Evolutionary conservation across 2,797 vertebrate species (phyloP).

Genomic region (Morelia viridis): DNA sequence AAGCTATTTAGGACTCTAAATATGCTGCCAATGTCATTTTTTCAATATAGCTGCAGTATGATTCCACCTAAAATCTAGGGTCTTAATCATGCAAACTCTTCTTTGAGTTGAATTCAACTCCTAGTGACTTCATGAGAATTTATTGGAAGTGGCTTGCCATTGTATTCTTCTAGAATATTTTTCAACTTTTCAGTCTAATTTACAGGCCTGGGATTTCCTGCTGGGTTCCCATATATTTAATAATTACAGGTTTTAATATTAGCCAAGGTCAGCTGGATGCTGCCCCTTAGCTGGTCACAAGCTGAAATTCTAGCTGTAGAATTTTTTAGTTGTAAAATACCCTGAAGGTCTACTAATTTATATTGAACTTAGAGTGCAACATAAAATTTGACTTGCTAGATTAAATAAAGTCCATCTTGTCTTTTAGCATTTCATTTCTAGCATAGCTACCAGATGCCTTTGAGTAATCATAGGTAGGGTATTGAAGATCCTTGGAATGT

Average conservation of each 20-base stretch:
- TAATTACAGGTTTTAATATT: background rate
- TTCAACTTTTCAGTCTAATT: background rate
- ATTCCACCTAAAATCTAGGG: background rate
- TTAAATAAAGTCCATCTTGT: background rate
- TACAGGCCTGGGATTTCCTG: background rate
- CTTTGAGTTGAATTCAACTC: background rate
- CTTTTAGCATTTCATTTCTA: background rate
- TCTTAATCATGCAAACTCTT: background rate
- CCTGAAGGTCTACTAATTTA: background rate
- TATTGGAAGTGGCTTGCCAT: background rate
- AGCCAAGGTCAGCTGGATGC: background rate
- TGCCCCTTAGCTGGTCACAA: background rate
- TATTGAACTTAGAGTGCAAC: background rate
- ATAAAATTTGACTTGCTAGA: background rate
- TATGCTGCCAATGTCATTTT: background rate
- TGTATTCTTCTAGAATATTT: background rate
- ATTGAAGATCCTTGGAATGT: background rate
- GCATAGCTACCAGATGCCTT: background rate
- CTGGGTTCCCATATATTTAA: background rate
- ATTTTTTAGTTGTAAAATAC: background rate
- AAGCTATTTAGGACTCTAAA: background rate
- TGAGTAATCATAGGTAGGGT: background rate
- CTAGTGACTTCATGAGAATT: background rate
- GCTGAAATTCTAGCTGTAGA: background rate
- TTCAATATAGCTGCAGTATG: background rate